phyloP scores from a whole-genome alignment of 2,113 vertebrate species.

The Danio rerio region DNA sequence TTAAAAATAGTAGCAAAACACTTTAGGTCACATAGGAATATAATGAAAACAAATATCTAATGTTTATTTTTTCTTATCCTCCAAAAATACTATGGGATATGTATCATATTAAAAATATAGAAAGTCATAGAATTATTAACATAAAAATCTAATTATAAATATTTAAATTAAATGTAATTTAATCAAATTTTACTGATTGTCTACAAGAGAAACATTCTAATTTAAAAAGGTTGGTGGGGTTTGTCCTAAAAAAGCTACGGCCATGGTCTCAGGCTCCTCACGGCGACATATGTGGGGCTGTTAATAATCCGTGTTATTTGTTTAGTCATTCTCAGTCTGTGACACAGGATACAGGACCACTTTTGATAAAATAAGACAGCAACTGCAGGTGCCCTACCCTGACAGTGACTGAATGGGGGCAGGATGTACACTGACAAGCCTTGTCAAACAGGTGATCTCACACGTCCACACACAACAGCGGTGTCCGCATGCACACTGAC shows the following conservation, averaged over 20 bases:
- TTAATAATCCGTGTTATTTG: constrained; percentile 51
- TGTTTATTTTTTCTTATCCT: too few relatives aligned
- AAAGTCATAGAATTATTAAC: too few relatives aligned
- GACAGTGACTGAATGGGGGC: constrained; percentile 81
- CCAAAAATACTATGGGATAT: too few relatives aligned
- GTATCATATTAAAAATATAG: too few relatives aligned
- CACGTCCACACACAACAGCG: constrained; percentile 45
- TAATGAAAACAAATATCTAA: too few relatives aligned
- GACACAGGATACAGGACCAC: constrained; percentile 73
- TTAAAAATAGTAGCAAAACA: too few relatives aligned
- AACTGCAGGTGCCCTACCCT: constrained; percentile 67
- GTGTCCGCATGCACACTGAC: constrained; percentile 55
- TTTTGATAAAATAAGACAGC: constrained; percentile 76
- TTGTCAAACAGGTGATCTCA: constrained; percentile 69
- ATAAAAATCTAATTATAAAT: neutral
- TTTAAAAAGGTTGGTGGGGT: neutral
- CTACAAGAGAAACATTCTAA: neutral
- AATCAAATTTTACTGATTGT: neutral
- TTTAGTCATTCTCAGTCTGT: constrained; percentile 59
- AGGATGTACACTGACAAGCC: constrained; percentile 77
- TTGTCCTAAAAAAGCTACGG: constrained; percentile 13
- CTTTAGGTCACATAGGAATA: too few relatives aligned
- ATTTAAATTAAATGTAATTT: neutral
- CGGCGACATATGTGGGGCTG: constrained; percentile 43
- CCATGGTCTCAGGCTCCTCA: constrained; percentile 59